Evolutionary conservation across 2,113 vertebrate genomes (phyloP), one percentile per base, ranked within the genome.

Genomic region (Cercopithecus mona): DNA sequence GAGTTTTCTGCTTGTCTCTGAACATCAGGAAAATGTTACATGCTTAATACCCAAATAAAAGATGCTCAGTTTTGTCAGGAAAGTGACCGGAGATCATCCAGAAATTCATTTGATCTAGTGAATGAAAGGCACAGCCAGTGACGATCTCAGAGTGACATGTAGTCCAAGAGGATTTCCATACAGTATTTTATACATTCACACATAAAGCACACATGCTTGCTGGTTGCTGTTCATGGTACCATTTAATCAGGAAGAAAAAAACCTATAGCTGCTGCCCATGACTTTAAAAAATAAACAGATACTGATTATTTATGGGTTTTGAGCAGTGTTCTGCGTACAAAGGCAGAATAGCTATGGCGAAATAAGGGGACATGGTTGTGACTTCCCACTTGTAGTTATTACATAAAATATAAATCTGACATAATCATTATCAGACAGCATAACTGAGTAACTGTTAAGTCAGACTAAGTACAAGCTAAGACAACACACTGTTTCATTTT

Each of bases 31-130:
- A 96, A 79, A 73, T 85, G 12, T 30, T 72, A 32, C 5, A 9
- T 90, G 10, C 52, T 78, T 95, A 85, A 76, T 50, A 73, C 11
- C 20, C 38, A 80, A 45, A 66, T 86, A 84, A 90, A 79, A 97
- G 48, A 48, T n/a, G 14, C 8, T 88, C 82, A 12, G 18, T 73
- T 66, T 43, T n/a, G 13, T 90, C 80, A 81, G 38, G 25, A 13
- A 96, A 93, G 30, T 30, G 50, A 87, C 50, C 50, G 40, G 16
- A 94, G 66, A 35, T 90, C 70, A 72, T 22, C 64, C 50, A 12
- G 45, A 92, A 90, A 38, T 78, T 66, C 10, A 22, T 64, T 45
- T 90, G 43, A 88, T 64, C 72, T 68, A 10, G 4, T 72, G 38
- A 90, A 48, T 23, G n/a, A 87, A 82, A 88, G 68, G 23, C 14